Evolutionary conservation across 2,113 vertebrate species (phyloP).

Genomic region (Chrysochloris asiatica): DNA sequence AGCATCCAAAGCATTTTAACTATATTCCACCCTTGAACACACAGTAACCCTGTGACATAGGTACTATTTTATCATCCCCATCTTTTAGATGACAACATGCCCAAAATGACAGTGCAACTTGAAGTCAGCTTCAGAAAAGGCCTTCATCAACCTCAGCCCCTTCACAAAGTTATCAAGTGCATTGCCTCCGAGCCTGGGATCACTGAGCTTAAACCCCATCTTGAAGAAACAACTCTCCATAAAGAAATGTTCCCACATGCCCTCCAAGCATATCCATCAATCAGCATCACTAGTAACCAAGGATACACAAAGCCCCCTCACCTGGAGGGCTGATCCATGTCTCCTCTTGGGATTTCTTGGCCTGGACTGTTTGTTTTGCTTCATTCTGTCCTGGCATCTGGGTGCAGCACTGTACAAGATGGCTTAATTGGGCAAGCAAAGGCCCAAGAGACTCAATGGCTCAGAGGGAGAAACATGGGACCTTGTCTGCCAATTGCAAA

Average conservation of each 20-base stretch:
- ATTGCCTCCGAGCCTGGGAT: background rate
- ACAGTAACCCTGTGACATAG: background rate
- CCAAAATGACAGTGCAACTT: background rate
- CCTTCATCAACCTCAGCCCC: background rate
- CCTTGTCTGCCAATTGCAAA: constrained; percentile 44
- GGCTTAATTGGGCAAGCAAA: constrained; percentile 20
- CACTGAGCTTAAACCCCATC: background rate
- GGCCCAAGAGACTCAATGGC: background rate
- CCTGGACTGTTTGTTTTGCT: constrained; percentile 59
- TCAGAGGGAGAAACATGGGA: background rate
- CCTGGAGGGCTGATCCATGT: constrained; percentile 36
- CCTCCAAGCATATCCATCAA: background rate
- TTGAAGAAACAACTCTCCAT: background rate
- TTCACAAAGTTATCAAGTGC: background rate
- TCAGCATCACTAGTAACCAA: background rate
- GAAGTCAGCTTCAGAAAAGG: background rate
- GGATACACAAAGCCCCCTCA: constrained; percentile 36
- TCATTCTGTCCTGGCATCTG: constrained; percentile 69
- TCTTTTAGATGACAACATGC: constrained; percentile 1
- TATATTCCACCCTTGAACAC: background rate
- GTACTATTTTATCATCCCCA: background rate
- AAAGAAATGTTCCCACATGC: background rate
- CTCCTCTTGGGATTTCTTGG: constrained; percentile 42
- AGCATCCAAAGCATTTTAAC: background rate
- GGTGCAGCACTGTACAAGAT: constrained; percentile 38